A percentile compares a stretch with the other conserved stretches of the same genome.
These are phyloP conservation scores for Bostrychus sinensis DNA, from an alignment of 2,113 vertebrate species.

Conservation along the genomic window DNA sequence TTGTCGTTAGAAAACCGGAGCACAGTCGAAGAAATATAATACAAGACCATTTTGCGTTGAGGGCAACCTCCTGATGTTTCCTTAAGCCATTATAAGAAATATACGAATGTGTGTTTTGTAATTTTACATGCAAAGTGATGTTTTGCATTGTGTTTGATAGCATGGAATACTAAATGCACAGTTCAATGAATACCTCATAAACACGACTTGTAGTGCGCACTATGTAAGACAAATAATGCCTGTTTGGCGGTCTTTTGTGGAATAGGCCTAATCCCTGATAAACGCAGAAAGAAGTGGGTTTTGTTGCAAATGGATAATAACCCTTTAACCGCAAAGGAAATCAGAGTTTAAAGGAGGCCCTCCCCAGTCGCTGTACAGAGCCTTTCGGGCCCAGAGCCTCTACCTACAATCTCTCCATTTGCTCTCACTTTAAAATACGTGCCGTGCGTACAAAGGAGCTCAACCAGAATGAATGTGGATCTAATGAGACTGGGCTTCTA, in stretches of 20 bases:
- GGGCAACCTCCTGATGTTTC: background rate
- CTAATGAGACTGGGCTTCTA: slow-evolving; percentile 20
- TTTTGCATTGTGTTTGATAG: background rate
- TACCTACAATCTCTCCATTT: slow-evolving; percentile 59
- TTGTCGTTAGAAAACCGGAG: slow-evolving; percentile 65
- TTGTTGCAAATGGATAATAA: slow-evolving; percentile 58
- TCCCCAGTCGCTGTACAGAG: slow-evolving; percentile 48
- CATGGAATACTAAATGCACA: background rate
- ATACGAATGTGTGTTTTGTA: background rate
- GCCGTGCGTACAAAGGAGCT: slow-evolving; percentile 57
- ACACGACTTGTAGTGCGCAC: slow-evolving; percentile 1
- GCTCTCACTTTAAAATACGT: slow-evolving; percentile 64
- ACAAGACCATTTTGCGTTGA: background rate
- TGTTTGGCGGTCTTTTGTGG: slow-evolving; percentile 55
- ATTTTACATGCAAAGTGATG: background rate
- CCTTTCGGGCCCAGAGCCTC: slow-evolving; percentile 56
- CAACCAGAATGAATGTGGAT: slow-evolving; percentile 38
- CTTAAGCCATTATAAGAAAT: background rate
- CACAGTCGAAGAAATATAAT: too few species aligned
- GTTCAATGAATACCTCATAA: slow-evolving; percentile 1
- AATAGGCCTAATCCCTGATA: slow-evolving; percentile 70
- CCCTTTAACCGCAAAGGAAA: slow-evolving; percentile 65
- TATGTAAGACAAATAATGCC: slow-evolving; percentile 41
- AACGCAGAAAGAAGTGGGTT: slow-evolving; percentile 62
- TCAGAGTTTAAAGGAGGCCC: slow-evolving; percentile 61